A percentile compares a stretch with the other conserved stretches of the same genome.
phyloP scores from a whole-genome alignment of 2,113 vertebrate species.

The Saccopteryx bilineata region DNA sequence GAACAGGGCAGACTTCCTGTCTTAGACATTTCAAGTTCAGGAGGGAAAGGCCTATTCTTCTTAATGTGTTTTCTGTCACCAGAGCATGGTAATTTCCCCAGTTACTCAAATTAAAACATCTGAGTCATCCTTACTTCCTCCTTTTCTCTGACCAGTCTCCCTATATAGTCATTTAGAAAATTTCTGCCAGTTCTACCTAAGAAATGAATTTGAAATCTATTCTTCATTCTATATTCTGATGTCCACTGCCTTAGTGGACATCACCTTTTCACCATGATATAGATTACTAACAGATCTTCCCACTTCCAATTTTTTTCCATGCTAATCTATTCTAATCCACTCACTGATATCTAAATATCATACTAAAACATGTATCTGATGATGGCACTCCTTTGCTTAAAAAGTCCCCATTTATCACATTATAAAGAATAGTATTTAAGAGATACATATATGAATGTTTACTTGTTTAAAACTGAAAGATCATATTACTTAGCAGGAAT shows the following conservation, averaged over 20 bases:
- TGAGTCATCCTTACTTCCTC: not conserved
- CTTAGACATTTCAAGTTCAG: not conserved
- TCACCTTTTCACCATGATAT: not conserved
- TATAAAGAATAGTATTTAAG: not conserved
- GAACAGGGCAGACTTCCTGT: not conserved
- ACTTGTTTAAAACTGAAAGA: conserved; percentile 18
- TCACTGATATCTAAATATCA: not conserved
- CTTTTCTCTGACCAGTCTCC: not conserved
- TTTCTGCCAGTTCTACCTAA: not conserved
- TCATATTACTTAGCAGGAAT: not conserved
- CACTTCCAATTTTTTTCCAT: not conserved
- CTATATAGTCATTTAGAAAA: not conserved
- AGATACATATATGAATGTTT: not conserved
- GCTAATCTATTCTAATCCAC: not conserved
- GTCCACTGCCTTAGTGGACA: not conserved
- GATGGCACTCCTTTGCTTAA: not conserved
- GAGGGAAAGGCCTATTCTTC: not conserved
- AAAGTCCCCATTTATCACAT: not conserved
- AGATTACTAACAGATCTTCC: not conserved
- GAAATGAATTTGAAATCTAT: not conserved
- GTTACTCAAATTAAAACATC: not conserved
- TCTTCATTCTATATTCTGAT: not conserved
- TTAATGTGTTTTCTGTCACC: not conserved
- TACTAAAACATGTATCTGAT: not conserved
- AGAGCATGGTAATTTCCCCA: not conserved